Percentiles rank a stretch among this genome's conserved stretches.
Evolutionary conservation across 2,888 invertebrate genomes (phyloP).

Genomic region (Oscheius myriophilus): DNA sequence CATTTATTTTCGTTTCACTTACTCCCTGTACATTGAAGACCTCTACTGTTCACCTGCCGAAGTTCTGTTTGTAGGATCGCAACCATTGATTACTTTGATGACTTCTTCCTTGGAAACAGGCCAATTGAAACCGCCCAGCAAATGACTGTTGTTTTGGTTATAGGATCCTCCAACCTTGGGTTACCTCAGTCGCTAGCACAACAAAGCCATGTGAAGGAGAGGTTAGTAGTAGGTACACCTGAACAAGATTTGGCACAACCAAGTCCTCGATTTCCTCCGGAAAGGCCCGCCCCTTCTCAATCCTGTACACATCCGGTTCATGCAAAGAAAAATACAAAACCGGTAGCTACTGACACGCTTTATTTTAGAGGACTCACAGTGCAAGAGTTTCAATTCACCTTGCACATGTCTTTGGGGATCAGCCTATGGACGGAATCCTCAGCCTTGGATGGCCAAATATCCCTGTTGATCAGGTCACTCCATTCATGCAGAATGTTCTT

Average conservation of each 20-base stretch:
- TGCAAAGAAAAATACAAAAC: conserved; percentile 61
- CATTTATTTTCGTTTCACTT: no score
- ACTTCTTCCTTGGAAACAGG: conserved; percentile 67
- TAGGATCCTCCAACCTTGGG: conserved; percentile 66
- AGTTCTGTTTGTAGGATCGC: conserved; percentile 42
- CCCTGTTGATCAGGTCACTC: conserved; percentile 88
- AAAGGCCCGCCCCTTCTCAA: conserved; percentile 54
- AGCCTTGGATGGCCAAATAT: conserved; percentile 73
- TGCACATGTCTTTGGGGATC: conserved; percentile 63
- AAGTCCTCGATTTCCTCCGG: conserved; percentile 55
- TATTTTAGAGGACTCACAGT: conserved; percentile 57
- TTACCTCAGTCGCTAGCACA: conserved; percentile 60
- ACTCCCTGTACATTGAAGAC: conserved; percentile 31
- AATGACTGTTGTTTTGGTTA: conserved; percentile 60
- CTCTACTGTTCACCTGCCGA: conserved; percentile 33
- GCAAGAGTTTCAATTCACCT: conserved; percentile 53
- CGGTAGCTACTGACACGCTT: conserved; percentile 56
- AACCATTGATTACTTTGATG: conserved; percentile 63
- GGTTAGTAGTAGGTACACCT: conserved; percentile 46
- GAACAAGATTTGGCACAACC: conserved; percentile 61
- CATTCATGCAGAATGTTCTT: conserved; percentile 92
- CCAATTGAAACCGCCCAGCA: conserved; percentile 59
- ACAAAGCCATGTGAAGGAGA: conserved; percentile 58
- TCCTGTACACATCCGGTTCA: conserved; percentile 64
- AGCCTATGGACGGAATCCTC: no score